Evolutionary conservation across 2,888 invertebrate genomes (phyloP).

Genomic region (Phlogophora meticulosa): DNA sequence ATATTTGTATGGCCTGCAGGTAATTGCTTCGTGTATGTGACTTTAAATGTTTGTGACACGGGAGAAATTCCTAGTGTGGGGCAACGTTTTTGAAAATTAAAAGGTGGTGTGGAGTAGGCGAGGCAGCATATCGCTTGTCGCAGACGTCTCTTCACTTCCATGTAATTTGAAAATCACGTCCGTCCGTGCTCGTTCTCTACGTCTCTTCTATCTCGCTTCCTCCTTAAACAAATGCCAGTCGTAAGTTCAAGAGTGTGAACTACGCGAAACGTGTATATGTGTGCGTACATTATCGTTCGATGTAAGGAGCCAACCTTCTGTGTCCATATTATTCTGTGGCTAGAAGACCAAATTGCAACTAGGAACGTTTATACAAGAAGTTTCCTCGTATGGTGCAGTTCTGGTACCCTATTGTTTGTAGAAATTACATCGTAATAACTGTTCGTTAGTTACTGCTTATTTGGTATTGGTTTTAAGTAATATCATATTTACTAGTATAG

Average conservation of each 20-base stretch:
- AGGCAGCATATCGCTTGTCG: no score
- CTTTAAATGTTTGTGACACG: no score
- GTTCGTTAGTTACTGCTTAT: constrained; percentile 40
- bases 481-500: not conserved
- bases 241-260: no score
- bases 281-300: not conserved
- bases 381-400: constrained; percentile 56
- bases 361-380: constrained; percentile 56
- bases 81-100: no score
- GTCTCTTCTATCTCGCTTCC: no score
- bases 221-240: not conserved
- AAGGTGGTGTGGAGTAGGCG: no score
- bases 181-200: no score
- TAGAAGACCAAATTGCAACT: constrained; percentile 56
- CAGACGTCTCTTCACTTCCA: no score
- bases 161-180: no score
- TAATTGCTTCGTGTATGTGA: no score
- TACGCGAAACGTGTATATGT: not conserved
- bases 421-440: constrained; percentile 45
- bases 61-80: no score
- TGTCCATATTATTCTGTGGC: not conserved
- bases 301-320: constrained; percentile 2
- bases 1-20: no score
- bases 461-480: constrained; percentile 18
- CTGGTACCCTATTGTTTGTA: constrained; percentile 43